Conservation (phyloP, 1,140 invertebrate genomes). For the Gerris buenoi region DNA sequence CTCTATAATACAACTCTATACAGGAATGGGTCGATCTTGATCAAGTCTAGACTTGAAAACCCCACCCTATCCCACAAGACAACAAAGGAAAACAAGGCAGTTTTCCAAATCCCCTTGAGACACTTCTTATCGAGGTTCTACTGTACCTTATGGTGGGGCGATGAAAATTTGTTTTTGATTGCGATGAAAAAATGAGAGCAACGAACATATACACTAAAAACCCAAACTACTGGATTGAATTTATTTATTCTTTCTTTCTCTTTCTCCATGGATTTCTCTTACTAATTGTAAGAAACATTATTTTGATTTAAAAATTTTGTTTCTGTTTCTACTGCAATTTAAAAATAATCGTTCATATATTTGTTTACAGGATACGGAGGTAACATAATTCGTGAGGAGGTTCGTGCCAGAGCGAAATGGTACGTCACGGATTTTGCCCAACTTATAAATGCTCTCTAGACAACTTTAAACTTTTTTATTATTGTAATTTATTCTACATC, state of each 20-base stretch:
- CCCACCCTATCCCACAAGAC: no score
- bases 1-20: no score
- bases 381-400: slow-evolving; percentile 73
- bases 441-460: slow-evolving; percentile 39
- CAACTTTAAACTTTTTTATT: no score
- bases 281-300: not conserved
- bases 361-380: slow-evolving; percentile 72
- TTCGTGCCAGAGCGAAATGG: slow-evolving; percentile 69
- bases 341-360: slow-evolving; percentile 13
- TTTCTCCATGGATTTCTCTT: not conserved
- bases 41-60: no score
- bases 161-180: not conserved
- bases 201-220: not conserved
- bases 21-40: no score
- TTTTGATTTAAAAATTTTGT: not conserved
- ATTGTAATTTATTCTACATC: no score
- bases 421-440: slow-evolving; percentile 81
- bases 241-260: not conserved
- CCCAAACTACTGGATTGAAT: not conserved
- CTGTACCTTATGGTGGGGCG: no score
- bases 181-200: not conserved
- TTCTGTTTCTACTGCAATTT: no score
- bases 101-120: no score
- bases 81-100: no score
- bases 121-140: no score